Percentiles rank a stretch among this genome's conserved stretches.
Conservation (phyloP, 1,140 invertebrate genomes). For the Drosophila suzukii region DNA sequence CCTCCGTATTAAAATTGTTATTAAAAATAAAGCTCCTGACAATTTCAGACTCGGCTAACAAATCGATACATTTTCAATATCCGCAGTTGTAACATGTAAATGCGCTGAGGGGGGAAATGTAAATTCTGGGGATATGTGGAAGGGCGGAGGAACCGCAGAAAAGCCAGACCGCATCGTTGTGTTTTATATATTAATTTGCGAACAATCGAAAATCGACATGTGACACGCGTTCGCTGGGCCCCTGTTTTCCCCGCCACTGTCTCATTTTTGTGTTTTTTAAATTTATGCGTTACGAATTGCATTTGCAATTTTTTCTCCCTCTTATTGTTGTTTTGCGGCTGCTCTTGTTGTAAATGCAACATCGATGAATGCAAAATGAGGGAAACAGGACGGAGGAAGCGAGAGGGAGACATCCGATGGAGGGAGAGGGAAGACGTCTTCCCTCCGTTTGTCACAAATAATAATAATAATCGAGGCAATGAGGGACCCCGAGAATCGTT, state of each 20-base stretch:
- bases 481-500: slow-evolving; percentile 43
- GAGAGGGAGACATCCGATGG: slow-evolving; percentile 4
- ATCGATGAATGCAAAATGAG: slow-evolving; percentile 72
- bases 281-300: slow-evolving; percentile 83
- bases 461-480: slow-evolving; percentile 59
- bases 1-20: slow-evolving; percentile 2
- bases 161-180: slow-evolving; percentile 45
- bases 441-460: slow-evolving; percentile 59
- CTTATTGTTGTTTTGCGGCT: slow-evolving; percentile 27
- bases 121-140: slow-evolving; percentile 7
- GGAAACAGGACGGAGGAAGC: not conserved
- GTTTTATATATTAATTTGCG: slow-evolving; percentile 84
- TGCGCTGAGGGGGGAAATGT: slow-evolving; percentile 17
- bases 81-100: slow-evolving; percentile 45
- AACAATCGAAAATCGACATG: slow-evolving; percentile 84
- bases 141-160: slow-evolving; percentile 28
- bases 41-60: slow-evolving; percentile 21
- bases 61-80: slow-evolving; percentile 50
- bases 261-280: slow-evolving; percentile 66
- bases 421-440: slow-evolving; percentile 28
- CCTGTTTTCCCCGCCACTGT: slow-evolving; percentile 1
- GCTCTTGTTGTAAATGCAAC: slow-evolving; percentile 64
- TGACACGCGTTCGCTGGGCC: slow-evolving; percentile 70
- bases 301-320: slow-evolving; percentile 62
- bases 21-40: slow-evolving; percentile 16